Conservation (phyloP, 2,797 vertebrate species). For the Microtus agrestis region DNA sequence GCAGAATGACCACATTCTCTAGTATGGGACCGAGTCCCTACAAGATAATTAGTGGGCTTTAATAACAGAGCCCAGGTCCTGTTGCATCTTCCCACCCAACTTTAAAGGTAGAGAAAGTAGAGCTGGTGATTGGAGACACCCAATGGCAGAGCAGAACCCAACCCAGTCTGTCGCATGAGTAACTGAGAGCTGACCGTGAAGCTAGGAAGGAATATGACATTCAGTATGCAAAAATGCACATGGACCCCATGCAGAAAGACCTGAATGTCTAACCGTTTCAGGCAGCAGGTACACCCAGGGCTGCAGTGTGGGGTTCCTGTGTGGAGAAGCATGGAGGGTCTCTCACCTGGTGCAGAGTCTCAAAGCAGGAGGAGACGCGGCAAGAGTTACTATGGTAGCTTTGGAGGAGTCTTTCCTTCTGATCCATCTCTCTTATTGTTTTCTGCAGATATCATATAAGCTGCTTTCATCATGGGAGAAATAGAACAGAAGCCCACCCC, state of each 20-base stretch:
- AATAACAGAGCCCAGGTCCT: neutral
- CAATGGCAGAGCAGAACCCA: neutral
- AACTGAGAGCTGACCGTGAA: neutral
- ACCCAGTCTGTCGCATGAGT: neutral
- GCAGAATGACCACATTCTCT: neutral
- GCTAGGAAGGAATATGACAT: neutral
- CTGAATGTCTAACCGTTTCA: neutral
- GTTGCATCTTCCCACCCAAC: neutral
- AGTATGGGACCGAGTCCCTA: neutral
- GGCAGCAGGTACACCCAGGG: neutral
- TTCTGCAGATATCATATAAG: constrained; percentile 80
- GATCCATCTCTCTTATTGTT: constrained; percentile 45
- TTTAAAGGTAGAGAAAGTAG: neutral
- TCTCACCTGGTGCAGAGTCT: no score
- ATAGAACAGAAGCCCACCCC: constrained; percentile 92
- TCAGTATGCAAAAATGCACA: constrained; percentile 38
- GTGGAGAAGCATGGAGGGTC: accelerated
- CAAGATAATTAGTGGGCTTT: constrained; percentile 25
- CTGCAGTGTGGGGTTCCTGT: neutral
- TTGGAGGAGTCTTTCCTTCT: neutral
- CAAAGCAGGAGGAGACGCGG: neutral
- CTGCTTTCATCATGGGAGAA: constrained; percentile 92
- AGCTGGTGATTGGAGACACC: neutral
- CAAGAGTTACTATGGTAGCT: neutral
- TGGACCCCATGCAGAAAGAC: neutral